Conservation (phyloP, 2,888 invertebrate species). For the Crioceris asparagi region DNA sequence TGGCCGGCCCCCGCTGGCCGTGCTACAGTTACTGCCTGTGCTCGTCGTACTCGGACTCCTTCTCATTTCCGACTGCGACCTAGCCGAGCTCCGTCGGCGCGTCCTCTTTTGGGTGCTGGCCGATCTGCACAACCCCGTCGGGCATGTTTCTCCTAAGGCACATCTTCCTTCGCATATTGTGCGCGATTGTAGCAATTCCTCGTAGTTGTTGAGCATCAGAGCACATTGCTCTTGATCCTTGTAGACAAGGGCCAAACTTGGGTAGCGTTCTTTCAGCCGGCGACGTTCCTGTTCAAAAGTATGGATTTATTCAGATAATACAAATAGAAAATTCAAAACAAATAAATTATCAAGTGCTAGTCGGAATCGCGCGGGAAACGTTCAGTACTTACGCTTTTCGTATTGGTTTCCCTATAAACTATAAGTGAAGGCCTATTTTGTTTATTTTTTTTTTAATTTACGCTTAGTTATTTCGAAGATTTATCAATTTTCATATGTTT, state of each 20-base stretch:
- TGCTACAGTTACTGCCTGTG: conserved; percentile 21
- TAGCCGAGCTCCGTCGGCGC: conserved; percentile 21
- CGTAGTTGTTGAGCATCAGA: conserved; percentile 71
- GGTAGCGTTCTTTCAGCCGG: conserved; percentile 73
- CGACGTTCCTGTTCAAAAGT: conserved; percentile 85
- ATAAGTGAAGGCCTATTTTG: too few relatives aligned
- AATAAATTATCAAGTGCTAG: too few relatives aligned
- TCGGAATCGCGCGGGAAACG: too few relatives aligned
- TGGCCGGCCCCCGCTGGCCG: conserved; percentile 46
- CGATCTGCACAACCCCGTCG: conserved; percentile 59
- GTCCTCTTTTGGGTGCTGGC: conserved; percentile 21
- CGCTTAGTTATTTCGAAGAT: too few relatives aligned
- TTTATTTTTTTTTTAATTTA: too few relatives aligned
- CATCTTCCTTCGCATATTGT: conserved; percentile 84
- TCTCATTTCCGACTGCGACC: conserved; percentile 30
- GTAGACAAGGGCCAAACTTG: conserved; percentile 61
- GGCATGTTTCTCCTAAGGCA: conserved; percentile 72
- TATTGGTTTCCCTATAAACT: too few relatives aligned
- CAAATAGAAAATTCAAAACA: too few relatives aligned
- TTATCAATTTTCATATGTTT: too few relatives aligned
- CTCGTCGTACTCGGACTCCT: conserved; percentile 35
- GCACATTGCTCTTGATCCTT: conserved; percentile 67
- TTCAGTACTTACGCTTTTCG: too few relatives aligned
- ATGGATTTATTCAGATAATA: too few relatives aligned
- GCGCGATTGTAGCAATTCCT: conserved; percentile 63